Percentiles rank a stretch among this genome's conserved stretches.
Conservation (phyloP, 2,797 vertebrate species). For the Nannoperca australis region DNA sequence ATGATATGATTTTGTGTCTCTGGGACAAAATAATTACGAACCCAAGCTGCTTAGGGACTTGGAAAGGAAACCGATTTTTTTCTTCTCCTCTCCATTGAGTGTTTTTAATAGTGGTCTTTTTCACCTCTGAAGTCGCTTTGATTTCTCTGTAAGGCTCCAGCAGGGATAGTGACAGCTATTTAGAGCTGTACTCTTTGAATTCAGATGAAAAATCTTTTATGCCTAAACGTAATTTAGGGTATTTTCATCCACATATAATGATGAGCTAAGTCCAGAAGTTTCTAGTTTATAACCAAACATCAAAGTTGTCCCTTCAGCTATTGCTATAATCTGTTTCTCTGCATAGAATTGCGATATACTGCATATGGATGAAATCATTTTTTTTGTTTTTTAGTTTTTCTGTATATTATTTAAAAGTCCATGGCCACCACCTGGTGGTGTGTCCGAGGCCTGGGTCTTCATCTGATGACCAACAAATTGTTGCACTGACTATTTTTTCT, state of each 20-base stretch:
- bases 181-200: neutral
- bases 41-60: neutral
- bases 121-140: neutral
- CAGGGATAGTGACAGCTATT: constrained; percentile 2
- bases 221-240: neutral
- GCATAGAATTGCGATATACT: neutral
- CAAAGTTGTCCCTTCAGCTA: neutral
- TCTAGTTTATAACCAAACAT: neutral
- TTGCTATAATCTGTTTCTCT: neutral
- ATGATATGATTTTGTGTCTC: constrained; percentile 1
- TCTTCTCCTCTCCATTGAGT: neutral
- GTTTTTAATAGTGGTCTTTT: neutral
- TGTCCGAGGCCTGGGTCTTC: constrained; percentile 23
- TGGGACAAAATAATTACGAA: constrained; percentile 25
- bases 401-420: constrained; percentile 32
- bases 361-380: too few relatives aligned
- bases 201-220: neutral
- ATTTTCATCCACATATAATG: neutral
- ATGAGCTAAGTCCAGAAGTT: neutral
- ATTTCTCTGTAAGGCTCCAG: constrained; percentile 8
- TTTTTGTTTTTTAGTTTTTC: too few relatives aligned
- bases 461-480: constrained; percentile 23
- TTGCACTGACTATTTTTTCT: neutral
- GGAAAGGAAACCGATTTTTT: neutral
- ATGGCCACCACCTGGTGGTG: constrained; percentile 71